Evolutionary conservation across 1,140 invertebrate species (phyloP), one percentile per base, ranked within the genome.

Genomic region (Trachymyrmex septentrionalis): DNA sequence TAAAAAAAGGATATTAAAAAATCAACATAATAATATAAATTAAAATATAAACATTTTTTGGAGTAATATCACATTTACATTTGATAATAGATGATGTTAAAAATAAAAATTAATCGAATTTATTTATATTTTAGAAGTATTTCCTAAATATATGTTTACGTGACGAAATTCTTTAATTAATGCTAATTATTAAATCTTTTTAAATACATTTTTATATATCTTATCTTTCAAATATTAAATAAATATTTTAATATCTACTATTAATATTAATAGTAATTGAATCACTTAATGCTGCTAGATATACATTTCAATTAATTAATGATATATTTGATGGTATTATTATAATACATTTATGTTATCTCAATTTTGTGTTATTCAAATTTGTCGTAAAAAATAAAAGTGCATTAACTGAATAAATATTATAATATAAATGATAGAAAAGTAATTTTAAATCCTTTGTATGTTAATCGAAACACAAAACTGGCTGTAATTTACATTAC

Each of bases 401-500:
- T 44, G 12, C 2, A 1, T 24, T 48, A 27, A 1, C 16, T 34
- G 19, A 34, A 69, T 5, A 44, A 48, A 21, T n/a, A n/a, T n/a
- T n/a, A n/a, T 55, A 55, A 55, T 38, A 2, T 44, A 44, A 61
- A 38, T 61, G 19, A 16, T 7, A 59, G 6, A 59, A 30, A 21
- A 21, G 16, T 38, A 61, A 61, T 44, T 38, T 61, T 44, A 61
- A 59, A 57, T 38, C 30, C 16, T 75, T 21, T 19, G 34, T 27
- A 50, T 19, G 34, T 3, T 16, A 44, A 76, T 24, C 1, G 27
- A 57, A 76, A 44, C 44, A 61, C 7, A 38, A 38, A 38, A 38
- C 7, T 61, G 16, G 12, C 10, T 53, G 34, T 55, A 59, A 76
- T 75, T 57, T 75, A 59, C 53, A 76, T 76, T 34, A 24, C 55